phyloP scores from a whole-genome alignment of 1,140 invertebrate species.

The Euura lappo region DNA sequence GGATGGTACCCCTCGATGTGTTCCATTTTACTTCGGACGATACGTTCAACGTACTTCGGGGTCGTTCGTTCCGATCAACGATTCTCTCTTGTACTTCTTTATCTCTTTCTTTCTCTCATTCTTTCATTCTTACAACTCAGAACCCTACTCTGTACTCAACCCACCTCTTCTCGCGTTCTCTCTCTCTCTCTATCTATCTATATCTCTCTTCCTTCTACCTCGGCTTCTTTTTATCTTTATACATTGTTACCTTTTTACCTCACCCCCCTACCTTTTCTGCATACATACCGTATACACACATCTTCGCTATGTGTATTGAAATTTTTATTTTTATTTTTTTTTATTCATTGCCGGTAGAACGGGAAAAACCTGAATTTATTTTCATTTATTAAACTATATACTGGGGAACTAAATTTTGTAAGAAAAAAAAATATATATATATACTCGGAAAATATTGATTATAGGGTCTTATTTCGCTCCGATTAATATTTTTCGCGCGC shows the following conservation, averaged over 20 bases:
- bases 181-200: conserved; percentile 9
- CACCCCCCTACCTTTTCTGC: conserved; percentile 16
- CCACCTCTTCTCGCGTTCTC: background rate
- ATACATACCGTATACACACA: background rate
- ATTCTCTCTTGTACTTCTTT: background rate
- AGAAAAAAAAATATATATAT: background rate
- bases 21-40: background rate
- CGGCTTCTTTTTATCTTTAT: background rate
- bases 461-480: too few species aligned
- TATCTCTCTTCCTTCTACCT: conserved; percentile 9
- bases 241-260: conserved; percentile 14
- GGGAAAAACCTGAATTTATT: background rate
- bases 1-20: conserved; percentile 6
- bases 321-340: conserved; percentile 3
- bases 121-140: background rate
- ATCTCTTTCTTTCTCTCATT: conserved; percentile 11
- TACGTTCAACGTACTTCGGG: background rate
- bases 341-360: background rate
- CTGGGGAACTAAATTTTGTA: too few species aligned
- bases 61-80: conserved; percentile 1
- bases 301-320: too few species aligned
- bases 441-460: background rate
- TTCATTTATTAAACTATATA: too few species aligned
- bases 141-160: too few species aligned
- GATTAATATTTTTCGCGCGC: background rate